Evolutionary conservation across 2,113 vertebrate species (phyloP).

Genomic region (Nesogale talazaci): DNA sequence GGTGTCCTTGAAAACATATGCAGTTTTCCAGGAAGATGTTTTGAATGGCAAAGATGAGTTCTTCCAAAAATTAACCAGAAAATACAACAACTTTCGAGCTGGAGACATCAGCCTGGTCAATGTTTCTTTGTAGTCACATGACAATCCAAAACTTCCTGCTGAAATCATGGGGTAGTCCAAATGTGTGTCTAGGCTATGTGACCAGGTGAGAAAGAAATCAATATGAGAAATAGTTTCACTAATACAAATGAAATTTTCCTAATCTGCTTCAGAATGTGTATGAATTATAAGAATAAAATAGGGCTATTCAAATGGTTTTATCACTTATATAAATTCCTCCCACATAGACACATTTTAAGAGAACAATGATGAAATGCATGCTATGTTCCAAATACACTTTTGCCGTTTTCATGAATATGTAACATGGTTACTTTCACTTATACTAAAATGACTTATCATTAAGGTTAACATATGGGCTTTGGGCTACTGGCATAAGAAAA

Average conservation of each 20-base stretch:
- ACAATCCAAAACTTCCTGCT: slow-evolving; percentile 96
- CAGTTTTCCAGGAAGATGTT: slow-evolving; percentile 83
- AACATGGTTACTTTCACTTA: neutral
- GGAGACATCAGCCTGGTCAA: slow-evolving; percentile 94
- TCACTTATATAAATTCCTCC: neutral
- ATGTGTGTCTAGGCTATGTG: slow-evolving; percentile 87
- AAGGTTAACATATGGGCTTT: neutral
- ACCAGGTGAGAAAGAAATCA: slow-evolving; percentile 50
- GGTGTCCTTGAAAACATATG: slow-evolving; percentile 92
- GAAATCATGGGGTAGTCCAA: slow-evolving; percentile 94
- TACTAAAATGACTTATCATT: neutral
- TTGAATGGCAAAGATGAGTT: slow-evolving; percentile 82
- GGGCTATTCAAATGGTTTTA: neutral
- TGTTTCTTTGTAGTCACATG: slow-evolving; percentile 94
- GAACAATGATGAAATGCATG: neutral
- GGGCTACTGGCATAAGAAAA: neutral
- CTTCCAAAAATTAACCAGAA: slow-evolving; percentile 90
- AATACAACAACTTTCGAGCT: slow-evolving; percentile 91
- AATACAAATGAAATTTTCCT: neutral
- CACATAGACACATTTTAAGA: neutral
- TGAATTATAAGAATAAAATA: neutral
- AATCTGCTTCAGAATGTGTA: neutral
- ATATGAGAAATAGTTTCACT: neutral
- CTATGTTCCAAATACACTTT: neutral
- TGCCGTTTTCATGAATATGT: neutral